These are phyloP conservation scores for Brevimyrus niger DNA, from an alignment of 2,113 vertebrate genomes.

Conservation along the genomic window DNA sequence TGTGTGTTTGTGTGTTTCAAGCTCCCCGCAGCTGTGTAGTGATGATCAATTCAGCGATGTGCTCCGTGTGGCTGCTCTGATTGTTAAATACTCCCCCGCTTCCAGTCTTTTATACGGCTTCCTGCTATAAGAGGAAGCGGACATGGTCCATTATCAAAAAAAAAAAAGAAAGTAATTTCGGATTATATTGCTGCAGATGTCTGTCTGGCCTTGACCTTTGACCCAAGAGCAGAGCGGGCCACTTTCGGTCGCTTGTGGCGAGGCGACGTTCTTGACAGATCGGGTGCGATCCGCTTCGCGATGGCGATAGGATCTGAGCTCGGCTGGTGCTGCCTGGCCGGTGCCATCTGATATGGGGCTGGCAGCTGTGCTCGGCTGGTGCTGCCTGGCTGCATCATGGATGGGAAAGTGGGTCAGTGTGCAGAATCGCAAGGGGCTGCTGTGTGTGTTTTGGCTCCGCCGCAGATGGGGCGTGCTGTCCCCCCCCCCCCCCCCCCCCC, in stretches of 20 bases:
- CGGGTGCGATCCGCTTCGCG: neutral
- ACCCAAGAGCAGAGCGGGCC: neutral
- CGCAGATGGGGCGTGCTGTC: slow-evolving; percentile 33
- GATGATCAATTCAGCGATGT: neutral
- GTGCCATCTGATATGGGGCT: neutral
- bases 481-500: slow-evolving; percentile 6
- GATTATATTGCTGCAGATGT: neutral
- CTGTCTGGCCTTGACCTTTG: neutral
- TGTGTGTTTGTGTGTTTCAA: neutral
- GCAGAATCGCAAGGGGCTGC: slow-evolving; percentile 48
- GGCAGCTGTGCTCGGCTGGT: neutral
- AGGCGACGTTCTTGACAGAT: neutral
- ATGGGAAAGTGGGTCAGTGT: slow-evolving; percentile 60
- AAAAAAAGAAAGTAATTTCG: neutral
- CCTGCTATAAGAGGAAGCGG: neutral
- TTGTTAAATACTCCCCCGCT: neutral
- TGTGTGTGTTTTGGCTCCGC: slow-evolving; percentile 46
- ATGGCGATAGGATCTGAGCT: neutral
- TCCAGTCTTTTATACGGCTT: neutral
- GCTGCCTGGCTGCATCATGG: slow-evolving; percentile 5
- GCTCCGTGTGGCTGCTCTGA: neutral
- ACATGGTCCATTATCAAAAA: neutral
- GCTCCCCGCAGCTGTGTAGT: neutral
- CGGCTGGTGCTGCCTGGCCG: neutral
- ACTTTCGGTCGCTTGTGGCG: neutral